Evolutionary conservation across 2,888 invertebrate genomes (phyloP), one percentile per base, ranked within the genome.

Genomic region (Crematogaster levior): DNA sequence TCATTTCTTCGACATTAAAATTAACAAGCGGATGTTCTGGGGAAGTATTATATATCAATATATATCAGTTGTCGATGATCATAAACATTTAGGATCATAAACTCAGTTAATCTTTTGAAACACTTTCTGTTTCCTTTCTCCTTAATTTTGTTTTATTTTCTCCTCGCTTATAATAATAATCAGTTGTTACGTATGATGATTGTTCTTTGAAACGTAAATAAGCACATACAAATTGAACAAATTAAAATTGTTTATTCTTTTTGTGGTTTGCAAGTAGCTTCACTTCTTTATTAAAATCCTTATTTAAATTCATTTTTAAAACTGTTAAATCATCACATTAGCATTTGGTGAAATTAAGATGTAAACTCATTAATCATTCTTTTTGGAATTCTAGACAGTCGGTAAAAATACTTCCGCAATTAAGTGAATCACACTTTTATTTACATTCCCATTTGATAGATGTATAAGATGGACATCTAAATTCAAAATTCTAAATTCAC

Each of bases 51-150:
- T n/a, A n/a, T n/a, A n/a, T n/a, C n/a, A n/a, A n/a, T n/a, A n/a
- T n/a, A 58, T 80, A 58, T 40, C 40, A 0, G 7, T 7, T 74
- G 18, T 40, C 73, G 51, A 3, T 83, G 24, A 77, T 81, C 60
- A 51, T 72, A 66, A 83, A 46, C 6, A 18, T 87, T 87, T 87
- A 81, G 80, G 75, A 85, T 73, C 82, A 77, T 85, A 87, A 88
- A 87, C 48, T 73, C 10, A 40, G 37, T 21, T 27, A 43, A 18
- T 63, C 79, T 72, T 75, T 60, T 30, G 73, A 68, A 63, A 63
- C 63, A 51, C 75, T 77, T 84, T 87, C 48, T 24, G 12, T 74
- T 74, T 61, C 34, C 27, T 46, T 48, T 61, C 82, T 83, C 72
- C 48, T 63, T 84, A 85, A 84, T 85, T 83, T 30, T 70, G 43